phyloP scores from a whole-genome alignment of 2,113 vertebrate genomes.

The Pterocles gutturalis region DNA sequence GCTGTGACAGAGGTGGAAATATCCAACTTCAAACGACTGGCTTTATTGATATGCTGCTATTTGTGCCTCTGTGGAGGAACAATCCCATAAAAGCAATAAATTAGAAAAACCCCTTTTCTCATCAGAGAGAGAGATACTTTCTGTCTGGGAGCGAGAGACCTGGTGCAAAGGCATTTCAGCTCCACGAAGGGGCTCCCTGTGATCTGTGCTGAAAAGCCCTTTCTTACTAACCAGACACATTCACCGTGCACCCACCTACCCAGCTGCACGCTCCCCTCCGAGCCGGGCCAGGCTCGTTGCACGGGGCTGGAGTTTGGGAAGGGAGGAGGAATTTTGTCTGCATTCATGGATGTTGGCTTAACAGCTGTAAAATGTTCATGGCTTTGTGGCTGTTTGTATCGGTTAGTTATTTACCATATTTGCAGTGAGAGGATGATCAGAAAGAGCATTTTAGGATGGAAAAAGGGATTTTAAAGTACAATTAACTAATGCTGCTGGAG shows the following conservation, averaged over 20 bases:
- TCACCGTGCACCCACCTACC: not conserved
- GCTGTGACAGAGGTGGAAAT: conserved; percentile 72
- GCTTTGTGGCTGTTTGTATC: not conserved
- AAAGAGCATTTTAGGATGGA: conserved; percentile 29
- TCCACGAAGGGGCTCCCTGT: conserved; percentile 42
- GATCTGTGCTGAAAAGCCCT: not conserved
- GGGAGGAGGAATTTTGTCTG: not conserved
- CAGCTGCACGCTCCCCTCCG: not conserved
- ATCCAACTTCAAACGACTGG: conserved; percentile 69
- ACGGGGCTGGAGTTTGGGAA: not conserved
- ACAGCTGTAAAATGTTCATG: conserved; percentile 39
- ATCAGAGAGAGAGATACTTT: conserved; percentile 61
- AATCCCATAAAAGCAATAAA: conserved; percentile 74
- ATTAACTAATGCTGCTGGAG: conserved; percentile 55
- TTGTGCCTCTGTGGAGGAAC: conserved; percentile 72
- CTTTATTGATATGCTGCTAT: conserved; percentile 75
- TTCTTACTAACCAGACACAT: not conserved
- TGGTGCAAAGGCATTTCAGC: conserved; percentile 40
- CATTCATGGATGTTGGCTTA: not conserved
- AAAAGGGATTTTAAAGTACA: conserved; percentile 49
- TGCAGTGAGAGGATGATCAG: conserved; percentile 29
- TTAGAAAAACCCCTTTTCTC: conserved; percentile 75
- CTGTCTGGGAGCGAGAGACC: conserved; percentile 37
- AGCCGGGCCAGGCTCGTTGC: not conserved
- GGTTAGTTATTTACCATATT: conserved; percentile 45